Conservation (phyloP, 2,888 invertebrate genomes). For the Colostygia pectinataria region DNA sequence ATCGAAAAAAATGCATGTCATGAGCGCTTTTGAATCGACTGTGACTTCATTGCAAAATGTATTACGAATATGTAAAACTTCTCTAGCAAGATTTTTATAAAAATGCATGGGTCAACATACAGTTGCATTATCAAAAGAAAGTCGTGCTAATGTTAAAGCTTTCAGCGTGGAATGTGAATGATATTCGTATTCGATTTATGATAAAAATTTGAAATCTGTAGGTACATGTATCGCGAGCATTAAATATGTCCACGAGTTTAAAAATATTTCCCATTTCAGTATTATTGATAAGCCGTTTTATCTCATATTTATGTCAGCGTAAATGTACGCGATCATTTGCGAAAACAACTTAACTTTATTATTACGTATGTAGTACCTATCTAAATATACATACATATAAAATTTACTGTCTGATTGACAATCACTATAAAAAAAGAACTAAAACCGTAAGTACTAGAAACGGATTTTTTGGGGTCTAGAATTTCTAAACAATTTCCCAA, state of each 20-base stretch:
- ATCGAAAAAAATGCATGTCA: background rate
- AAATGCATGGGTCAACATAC: too few species aligned
- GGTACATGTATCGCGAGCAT: conserved; percentile 11
- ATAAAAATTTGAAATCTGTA: conserved; percentile 18
- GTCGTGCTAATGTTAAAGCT: background rate
- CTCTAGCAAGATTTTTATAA: too few species aligned
- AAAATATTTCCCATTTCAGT: conserved; percentile 14
- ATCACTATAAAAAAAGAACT: too few species aligned
- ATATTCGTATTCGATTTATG: conserved; percentile 17
- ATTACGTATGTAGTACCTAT: conserved; percentile 16
- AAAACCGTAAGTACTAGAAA: too few species aligned
- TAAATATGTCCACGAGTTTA: conserved; percentile 5
- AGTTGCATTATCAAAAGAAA: too few species aligned
- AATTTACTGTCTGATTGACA: too few species aligned
- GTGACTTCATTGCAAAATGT: too few species aligned
- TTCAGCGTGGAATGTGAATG: conserved; percentile 1
- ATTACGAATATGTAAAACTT: too few species aligned
- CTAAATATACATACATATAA: too few species aligned
- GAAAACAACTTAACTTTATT: conserved; percentile 21
- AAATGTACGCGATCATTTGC: conserved; percentile 23
- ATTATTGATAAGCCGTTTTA: conserved; percentile 24
- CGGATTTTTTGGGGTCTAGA: too few species aligned
- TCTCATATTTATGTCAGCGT: conserved; percentile 17
- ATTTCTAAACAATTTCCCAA: too few species aligned
- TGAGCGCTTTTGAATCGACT: too few species aligned